These are phyloP conservation scores for Meandrina meandrites DNA, from an alignment of 92 coral and sea anemone species.

Conservation along the genomic window DNA sequence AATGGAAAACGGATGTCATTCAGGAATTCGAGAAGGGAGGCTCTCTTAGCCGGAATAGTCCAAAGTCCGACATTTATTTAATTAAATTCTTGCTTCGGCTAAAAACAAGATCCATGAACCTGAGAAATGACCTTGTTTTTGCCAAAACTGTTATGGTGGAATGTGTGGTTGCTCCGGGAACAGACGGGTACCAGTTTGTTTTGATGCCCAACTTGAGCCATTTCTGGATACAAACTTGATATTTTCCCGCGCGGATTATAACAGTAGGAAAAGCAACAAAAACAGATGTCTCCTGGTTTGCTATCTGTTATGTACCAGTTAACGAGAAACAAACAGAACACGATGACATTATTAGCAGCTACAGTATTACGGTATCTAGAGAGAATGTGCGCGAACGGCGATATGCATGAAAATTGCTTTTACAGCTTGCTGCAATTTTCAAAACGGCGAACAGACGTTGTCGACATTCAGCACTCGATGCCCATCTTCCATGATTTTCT, in stretches of 20 bases:
- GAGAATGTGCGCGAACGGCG: not conserved
- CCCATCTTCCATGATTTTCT: slow-evolving; percentile 1
- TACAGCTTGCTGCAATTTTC: not conserved
- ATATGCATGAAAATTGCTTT: slow-evolving; percentile 14
- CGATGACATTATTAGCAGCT: not conserved
- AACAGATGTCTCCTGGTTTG: slow-evolving; percentile 14
- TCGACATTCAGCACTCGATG: not conserved
- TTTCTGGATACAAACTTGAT: slow-evolving; percentile 14
- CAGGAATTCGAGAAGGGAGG: not conserved
- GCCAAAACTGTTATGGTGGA: slow-evolving; percentile 7
- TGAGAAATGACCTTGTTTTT: not conserved
- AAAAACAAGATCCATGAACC: not conserved
- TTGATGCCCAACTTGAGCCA: slow-evolving; percentile 35
- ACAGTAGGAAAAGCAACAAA: slow-evolving; percentile 2
- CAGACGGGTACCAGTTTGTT: slow-evolving; percentile 48
- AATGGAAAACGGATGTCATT: not conserved
- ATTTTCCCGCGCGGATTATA: slow-evolving; percentile 47
- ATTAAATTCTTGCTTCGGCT: not conserved
- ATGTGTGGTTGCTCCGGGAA: slow-evolving; percentile 20
- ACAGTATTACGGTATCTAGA: not conserved
- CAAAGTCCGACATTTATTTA: not conserved
- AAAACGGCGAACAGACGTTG: not conserved
- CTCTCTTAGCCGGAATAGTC: not conserved
- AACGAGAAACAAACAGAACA: slow-evolving; percentile 19
- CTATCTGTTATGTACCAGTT: slow-evolving; percentile 4